Base-by-base conservation (phyloP, 2,888 invertebrate species). In the Tiphia femorata region DNA sequence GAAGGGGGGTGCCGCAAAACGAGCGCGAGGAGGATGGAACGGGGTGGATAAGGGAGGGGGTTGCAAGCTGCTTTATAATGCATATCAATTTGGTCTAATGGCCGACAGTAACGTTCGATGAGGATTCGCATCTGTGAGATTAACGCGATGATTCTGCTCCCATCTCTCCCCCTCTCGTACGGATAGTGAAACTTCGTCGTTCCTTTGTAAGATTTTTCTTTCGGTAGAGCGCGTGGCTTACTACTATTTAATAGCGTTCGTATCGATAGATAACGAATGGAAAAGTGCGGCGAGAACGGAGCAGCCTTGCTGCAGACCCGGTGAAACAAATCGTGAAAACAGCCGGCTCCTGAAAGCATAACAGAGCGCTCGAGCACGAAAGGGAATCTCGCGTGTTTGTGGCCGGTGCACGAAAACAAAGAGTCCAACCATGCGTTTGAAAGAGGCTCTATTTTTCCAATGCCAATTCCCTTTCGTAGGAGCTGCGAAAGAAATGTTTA, bases 51-150 rank as follows among this genome's bases (percentile, higher is more conserved):
- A 43, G 47, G 20, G n/a, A n/a, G n/a, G 41, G 42, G 59, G 30
- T 55, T 38, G 40, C 35, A 27, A 40, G 61, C 54, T 62, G 65
- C 64, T 75, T 76, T 76, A 77, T 75, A 73, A 79, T 76, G 78
- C 76, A 73, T 79, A 79, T 80, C 77, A 73, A 78, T 79, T 77
- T 76, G 62, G 62, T 68, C 73, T 78, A 80, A 81, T 80, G 80
- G 77, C 67, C 40, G 38, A 62, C 64, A n/a, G n/a, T n/a, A 52
- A 50, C 51, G 70, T 46, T 51, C 43, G 50, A 35, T 21, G 50
- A 23, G 50, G 49, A 57, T 44, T 59, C 58, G 62, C 73, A 70
- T 69, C 72, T 75, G 71, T 72, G 55, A 63, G 62, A 68, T 72
- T 70, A 63, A 58, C 50, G 60, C 56, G 41, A 56, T 20, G n/a